Evolutionary conservation across 2,888 invertebrate species (phyloP).

Genomic region (Nemapogon koenigi): DNA sequence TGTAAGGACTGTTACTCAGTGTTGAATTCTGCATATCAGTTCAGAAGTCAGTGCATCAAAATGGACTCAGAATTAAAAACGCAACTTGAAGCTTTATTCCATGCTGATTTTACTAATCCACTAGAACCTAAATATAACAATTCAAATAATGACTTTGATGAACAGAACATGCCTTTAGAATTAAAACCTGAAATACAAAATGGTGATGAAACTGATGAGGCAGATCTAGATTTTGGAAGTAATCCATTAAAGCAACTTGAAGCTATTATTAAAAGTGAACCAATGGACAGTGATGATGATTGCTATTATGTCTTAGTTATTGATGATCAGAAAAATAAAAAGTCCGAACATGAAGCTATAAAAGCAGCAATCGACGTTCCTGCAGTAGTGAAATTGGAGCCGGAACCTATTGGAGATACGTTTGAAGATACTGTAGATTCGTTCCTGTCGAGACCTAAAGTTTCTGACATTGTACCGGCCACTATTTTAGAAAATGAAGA

Average conservation of each 20-base stretch:
- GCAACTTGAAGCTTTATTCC: slow-evolving; percentile 33
- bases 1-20: slow-evolving; percentile 40
- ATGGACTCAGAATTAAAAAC: slow-evolving; percentile 47
- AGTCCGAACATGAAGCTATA: slow-evolving; percentile 17
- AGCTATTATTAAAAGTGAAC: slow-evolving; percentile 45
- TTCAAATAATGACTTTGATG: slow-evolving; percentile 18
- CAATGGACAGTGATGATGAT: slow-evolving; percentile 51
- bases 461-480: slow-evolving; percentile 45
- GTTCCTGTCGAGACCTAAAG: slow-evolving; percentile 38
- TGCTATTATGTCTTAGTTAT: slow-evolving; percentile 55
- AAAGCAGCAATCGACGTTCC: slow-evolving; percentile 5
- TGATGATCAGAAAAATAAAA: slow-evolving; percentile 26
- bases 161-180: too few species aligned
- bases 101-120: too few species aligned
- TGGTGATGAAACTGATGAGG: slow-evolving; percentile 16
- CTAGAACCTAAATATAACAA: not conserved
- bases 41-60: slow-evolving; percentile 48
- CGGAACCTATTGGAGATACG: slow-evolving; percentile 14
- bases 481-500: slow-evolving; percentile 54
- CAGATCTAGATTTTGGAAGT: slow-evolving; percentile 32
- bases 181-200: too few species aligned
- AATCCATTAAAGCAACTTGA: slow-evolving; percentile 46
- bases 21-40: slow-evolving; percentile 45
- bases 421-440: slow-evolving; percentile 43
- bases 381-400: slow-evolving; percentile 15